Evolutionary conservation across 2,888 invertebrate genomes (phyloP).

Genomic region (Platycheirus albimanus): DNA sequence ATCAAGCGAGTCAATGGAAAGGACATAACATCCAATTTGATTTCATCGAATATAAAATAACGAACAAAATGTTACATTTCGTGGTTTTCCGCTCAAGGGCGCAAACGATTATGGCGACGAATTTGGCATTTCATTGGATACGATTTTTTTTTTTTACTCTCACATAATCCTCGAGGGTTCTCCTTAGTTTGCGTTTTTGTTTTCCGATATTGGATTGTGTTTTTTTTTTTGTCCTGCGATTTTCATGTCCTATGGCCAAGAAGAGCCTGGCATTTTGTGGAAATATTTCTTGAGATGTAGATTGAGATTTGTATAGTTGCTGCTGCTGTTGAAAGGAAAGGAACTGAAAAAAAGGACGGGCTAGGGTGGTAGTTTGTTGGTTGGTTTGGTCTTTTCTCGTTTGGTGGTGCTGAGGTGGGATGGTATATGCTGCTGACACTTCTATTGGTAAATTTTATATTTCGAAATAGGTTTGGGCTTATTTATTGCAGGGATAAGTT

Average conservation of each 20-base stretch:
- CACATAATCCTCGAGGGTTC: conserved; percentile 45
- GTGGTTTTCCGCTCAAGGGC: conserved; percentile 72
- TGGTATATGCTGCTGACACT: conserved; percentile 62
- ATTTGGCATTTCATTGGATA: conserved; percentile 57
- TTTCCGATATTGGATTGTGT: conserved; percentile 61
- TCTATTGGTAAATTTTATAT: conserved; percentile 58
- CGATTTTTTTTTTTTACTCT: conserved; percentile 47
- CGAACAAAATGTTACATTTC: conserved; percentile 67
- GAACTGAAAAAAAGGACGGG: not conserved
- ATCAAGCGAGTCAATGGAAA: conserved; percentile 63
- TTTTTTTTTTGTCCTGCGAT: conserved; percentile 26
- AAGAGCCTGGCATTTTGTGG: conserved; percentile 20
- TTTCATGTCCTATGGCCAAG: conserved; percentile 17
- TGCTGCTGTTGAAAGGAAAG: conserved; percentile 50
- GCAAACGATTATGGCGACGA: conserved; percentile 71
- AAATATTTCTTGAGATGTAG: conserved; percentile 46
- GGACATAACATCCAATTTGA: conserved; percentile 73
- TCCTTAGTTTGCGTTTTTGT: conserved; percentile 68
- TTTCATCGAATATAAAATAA: conserved; percentile 71
- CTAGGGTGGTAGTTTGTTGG: too few relatives aligned
- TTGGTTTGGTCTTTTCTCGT: too few relatives aligned
- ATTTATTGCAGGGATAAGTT: conserved; percentile 42
- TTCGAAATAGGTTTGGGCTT: conserved; percentile 56
- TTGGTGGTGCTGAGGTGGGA: conserved; percentile 6
- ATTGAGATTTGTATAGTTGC: conserved; percentile 66